Evolutionary conservation across 2,113 vertebrate genomes (phyloP).

Genomic region (Eidolon helvum): DNA sequence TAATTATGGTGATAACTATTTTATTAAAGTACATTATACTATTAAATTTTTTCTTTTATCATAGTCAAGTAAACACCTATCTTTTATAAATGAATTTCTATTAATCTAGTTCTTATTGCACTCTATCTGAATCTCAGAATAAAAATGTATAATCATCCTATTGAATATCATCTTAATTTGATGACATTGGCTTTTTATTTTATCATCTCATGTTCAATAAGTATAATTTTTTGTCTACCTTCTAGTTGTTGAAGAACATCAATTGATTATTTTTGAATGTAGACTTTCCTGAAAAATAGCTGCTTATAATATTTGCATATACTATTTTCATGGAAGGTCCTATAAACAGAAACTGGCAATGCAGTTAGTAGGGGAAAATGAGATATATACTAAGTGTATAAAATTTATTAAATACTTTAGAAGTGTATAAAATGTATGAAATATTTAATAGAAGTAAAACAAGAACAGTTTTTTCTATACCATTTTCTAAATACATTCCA

Average conservation of each 20-base stretch:
- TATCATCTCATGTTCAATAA: background rate
- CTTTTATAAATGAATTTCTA: background rate
- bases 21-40: background rate
- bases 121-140: background rate
- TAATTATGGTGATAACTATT: background rate
- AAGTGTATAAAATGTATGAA: background rate
- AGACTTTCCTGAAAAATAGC: background rate
- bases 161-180: background rate
- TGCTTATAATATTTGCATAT: background rate
- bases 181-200: background rate
- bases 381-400: background rate
- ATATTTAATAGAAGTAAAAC: background rate
- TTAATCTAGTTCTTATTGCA: background rate
- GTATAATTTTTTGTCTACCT: background rate
- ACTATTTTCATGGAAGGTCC: background rate
- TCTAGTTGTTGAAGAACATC: background rate
- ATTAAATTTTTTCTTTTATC: background rate
- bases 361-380: background rate
- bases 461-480: background rate
- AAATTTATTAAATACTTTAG: background rate
- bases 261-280: background rate
- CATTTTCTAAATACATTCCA: background rate
- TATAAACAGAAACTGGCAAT: background rate
- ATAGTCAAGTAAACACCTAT: background rate
- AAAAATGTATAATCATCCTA: background rate